Base-by-base conservation (phyloP, 2,113 vertebrate species). In the Myrmophylax atrothorax region DNA sequence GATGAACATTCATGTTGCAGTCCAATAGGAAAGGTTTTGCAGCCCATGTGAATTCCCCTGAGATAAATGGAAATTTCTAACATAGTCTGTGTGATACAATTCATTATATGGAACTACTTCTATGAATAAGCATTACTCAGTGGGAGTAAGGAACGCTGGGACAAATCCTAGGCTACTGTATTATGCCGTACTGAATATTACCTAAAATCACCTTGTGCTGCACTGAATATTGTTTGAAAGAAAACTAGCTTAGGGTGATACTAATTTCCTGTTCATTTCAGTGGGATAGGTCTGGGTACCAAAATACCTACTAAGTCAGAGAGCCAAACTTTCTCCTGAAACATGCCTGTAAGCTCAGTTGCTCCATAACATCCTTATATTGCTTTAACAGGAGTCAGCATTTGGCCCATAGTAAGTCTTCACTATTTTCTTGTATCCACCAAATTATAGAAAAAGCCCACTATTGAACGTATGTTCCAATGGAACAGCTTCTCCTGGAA, bases 41-140 rank as follows among this genome's bases (percentile, higher is more conserved):
- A 85, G 78, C 37, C 73, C 63, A 2, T 95, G 55, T 86, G 86
- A 97, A 95, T 90, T 92, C 93, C 95, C 87, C 82, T 4, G 42
- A 89, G 87, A 93, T 59, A 77, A 94, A 88, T 88, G 96, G 95
- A 97, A 97, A 96, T 86, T 84, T 95, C 82, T 90, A 53, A 31
- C 83, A 29, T 4, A n/a, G 18, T 33, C 84, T 89, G 84, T 83
- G 78, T 94, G 93, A 83, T 33, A 52, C 55, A 90, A 33, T 92
- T 88, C 82, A 59, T 80, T 96, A 35, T 88, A 74, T 91, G 87
- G 96, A 97, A 97, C 87, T 83, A 24, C 55, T 92, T 84, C 75
- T 89, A 55, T 96, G 93, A 97, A 93, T 97, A 96, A 96, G 92
- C 47, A 76, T 97, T 97, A 95, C 93, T 97, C 96, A 96, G 90